These are phyloP conservation scores for Eupsittula cactorum DNA, from an alignment of 2,113 vertebrate genomes.

Conservation along the genomic window DNA sequence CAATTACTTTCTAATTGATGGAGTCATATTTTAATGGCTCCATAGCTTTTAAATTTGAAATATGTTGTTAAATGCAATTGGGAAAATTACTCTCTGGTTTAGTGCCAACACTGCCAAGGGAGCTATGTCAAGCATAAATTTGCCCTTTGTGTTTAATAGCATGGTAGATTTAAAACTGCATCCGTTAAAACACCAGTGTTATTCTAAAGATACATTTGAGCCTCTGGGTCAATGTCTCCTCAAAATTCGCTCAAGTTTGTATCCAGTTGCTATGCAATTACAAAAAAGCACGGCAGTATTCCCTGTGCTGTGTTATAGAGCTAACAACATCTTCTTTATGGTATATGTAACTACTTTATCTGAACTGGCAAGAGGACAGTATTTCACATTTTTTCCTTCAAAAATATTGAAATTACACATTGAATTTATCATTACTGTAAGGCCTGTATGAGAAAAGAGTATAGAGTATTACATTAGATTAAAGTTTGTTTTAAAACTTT, in stretches of 20 bases:
- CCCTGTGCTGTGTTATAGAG: background rate
- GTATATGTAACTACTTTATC: background rate
- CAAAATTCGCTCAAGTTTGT: background rate
- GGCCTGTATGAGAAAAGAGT: background rate
- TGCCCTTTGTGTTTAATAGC: background rate
- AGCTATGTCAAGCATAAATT: background rate
- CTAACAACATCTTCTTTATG: background rate
- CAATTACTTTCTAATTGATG: slow-evolving; percentile 48
- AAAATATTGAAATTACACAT: background rate
- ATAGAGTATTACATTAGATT: background rate
- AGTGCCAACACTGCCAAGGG: background rate
- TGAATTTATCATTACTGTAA: background rate
- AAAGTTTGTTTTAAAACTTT: background rate
- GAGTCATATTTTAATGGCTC: slow-evolving; percentile 29
- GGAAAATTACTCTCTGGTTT: background rate
- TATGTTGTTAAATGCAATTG: background rate
- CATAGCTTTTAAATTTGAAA: slow-evolving; percentile 26
- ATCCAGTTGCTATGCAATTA: background rate
- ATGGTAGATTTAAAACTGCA: background rate
- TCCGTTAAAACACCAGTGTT: background rate
- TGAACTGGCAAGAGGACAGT: background rate
- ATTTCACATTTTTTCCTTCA: background rate
- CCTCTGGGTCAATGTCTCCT: background rate
- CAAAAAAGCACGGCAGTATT: background rate
- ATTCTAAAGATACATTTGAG: background rate